phyloP scores from a whole-genome alignment of 2,888 invertebrate genomes.

The Lasioglossum vierecki region DNA sequence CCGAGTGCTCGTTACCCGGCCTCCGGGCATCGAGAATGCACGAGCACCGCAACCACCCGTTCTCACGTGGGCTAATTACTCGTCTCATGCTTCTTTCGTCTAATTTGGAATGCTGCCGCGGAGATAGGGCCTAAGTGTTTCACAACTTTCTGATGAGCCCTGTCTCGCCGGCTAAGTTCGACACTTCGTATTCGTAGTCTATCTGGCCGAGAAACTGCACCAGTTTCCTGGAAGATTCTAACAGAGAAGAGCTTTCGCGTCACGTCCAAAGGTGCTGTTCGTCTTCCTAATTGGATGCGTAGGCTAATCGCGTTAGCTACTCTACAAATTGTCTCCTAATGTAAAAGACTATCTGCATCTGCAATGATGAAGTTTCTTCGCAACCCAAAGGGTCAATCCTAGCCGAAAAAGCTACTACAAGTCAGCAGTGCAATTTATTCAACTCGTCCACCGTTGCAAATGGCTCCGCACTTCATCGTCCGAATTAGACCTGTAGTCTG shows the following conservation, averaged over 20 bases:
- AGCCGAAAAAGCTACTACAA: neutral
- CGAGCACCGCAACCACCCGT: neutral
- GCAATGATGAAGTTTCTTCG: too few species aligned
- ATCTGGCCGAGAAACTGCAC: neutral
- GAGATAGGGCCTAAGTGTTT: neutral
- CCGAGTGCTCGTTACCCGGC: conserved; percentile 46
- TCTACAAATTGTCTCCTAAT: neutral
- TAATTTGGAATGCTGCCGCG: conserved; percentile 8
- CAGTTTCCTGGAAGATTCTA: neutral
- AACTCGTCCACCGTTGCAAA: neutral
- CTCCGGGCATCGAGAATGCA: neutral
- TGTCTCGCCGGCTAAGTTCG: neutral
- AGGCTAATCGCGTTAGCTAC: neutral
- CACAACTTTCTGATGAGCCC: neutral
- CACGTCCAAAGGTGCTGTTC: neutral
- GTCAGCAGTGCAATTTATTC: neutral
- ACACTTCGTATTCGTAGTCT: neutral
- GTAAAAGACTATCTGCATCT: neutral
- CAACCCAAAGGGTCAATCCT: too few species aligned
- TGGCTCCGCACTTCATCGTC: neutral
- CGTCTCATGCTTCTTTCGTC: conserved; percentile 12
- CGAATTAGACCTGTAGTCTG: neutral
- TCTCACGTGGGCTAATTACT: conserved; percentile 38
- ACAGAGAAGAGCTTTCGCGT: neutral
- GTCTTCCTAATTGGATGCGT: neutral